Evolutionary conservation across 2,113 vertebrate species (phyloP).

Genomic region (Orycteropus afer): DNA sequence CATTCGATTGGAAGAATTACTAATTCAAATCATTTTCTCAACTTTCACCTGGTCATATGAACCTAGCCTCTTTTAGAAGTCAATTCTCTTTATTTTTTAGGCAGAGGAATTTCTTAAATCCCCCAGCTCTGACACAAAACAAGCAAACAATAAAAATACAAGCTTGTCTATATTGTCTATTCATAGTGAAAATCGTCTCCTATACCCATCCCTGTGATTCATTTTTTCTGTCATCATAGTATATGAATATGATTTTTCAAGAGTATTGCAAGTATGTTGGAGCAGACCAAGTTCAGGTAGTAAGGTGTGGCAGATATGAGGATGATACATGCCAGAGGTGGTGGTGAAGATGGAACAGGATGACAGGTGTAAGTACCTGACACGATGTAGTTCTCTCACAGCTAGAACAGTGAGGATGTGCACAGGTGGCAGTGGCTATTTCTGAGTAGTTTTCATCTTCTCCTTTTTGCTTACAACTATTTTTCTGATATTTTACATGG

Average conservation of each 20-base stretch:
- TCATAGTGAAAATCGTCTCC: neutral
- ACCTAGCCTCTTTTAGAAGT: neutral
- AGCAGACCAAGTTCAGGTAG: neutral
- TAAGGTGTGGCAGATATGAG: neutral
- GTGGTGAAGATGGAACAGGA: neutral
- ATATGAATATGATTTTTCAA: neutral
- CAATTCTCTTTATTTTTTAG: neutral
- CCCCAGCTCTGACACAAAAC: no score
- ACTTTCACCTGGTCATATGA: neutral
- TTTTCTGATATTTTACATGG: neutral
- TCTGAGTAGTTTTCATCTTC: neutral
- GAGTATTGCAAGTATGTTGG: neutral
- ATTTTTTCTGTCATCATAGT: neutral
- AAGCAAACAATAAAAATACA: neutral
- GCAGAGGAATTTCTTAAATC: neutral
- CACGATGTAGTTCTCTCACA: neutral
- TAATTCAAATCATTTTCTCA: neutral
- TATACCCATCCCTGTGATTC: neutral
- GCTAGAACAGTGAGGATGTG: no score
- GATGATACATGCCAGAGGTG: neutral
- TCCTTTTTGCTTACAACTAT: neutral
- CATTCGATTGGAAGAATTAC: neutral
- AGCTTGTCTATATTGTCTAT: neutral
- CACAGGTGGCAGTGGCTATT: neutral
- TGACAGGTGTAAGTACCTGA: neutral